Percentiles rank a stretch among this genome's conserved stretches.
phyloP scores from a whole-genome alignment of 1,140 invertebrate genomes.

The Hypsibius dujardini region DNA sequence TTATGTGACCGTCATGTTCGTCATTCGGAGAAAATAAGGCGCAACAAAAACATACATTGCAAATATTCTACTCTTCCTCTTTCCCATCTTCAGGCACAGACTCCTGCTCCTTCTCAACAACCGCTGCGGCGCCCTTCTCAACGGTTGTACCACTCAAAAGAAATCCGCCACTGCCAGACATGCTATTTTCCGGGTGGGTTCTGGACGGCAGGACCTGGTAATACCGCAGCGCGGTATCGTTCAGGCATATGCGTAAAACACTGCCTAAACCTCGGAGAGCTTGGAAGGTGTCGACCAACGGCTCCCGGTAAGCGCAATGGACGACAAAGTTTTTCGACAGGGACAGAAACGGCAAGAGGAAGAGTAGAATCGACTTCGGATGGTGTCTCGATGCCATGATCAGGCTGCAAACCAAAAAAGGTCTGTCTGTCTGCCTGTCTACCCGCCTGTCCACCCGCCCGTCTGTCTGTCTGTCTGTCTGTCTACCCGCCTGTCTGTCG shows the following conservation, averaged over 20 bases:
- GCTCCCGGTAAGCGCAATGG: conserved; percentile 53
- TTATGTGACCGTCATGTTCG: too few species aligned
- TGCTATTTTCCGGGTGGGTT: conserved; percentile 63
- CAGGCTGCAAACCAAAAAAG: conserved; percentile 36
- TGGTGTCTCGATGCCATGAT: conserved; percentile 64
- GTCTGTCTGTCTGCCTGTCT: too few species aligned
- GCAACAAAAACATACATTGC: too few species aligned
- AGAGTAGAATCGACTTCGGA: conserved; percentile 53
- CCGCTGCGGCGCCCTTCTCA: conserved; percentile 16
- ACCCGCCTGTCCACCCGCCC: too few species aligned
- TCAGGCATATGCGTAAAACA: conserved; percentile 53
- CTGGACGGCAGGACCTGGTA: conserved; percentile 70
- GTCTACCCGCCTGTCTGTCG: too few species aligned
- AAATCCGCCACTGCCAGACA: conserved; percentile 54
- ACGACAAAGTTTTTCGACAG: conserved; percentile 63
- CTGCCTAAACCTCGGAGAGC: conserved; percentile 47
- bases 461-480: background rate
- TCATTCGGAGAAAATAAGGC: too few species aligned
- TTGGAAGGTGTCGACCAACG: conserved; percentile 57
- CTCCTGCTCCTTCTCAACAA: too few species aligned
- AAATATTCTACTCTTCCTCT: too few species aligned
- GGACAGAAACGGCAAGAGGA: conserved; percentile 53
- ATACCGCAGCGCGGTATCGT: conserved; percentile 65
- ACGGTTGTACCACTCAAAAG: conserved; percentile 46
- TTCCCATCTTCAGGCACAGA: too few species aligned